Evolutionary conservation across 92 coral and sea anemone species (phyloP).

Genomic region (Micromussa lordhowensis): DNA sequence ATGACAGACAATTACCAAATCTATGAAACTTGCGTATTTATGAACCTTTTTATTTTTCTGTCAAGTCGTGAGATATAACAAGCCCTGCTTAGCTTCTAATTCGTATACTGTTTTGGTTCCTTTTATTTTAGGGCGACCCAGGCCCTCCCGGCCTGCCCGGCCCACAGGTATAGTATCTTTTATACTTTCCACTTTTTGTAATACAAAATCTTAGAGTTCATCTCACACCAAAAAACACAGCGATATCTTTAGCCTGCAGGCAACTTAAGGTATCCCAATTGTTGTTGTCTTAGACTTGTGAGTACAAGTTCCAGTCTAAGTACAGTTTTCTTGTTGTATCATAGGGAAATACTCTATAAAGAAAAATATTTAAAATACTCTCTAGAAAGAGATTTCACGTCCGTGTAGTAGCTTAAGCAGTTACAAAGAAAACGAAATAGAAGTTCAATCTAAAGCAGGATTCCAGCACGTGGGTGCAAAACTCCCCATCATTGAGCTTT

Average conservation of each 20-base stretch:
- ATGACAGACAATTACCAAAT: too few relatives aligned
- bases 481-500: too few relatives aligned
- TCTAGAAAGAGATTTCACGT: background rate
- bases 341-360: background rate
- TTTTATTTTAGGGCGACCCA: constrained; percentile 61
- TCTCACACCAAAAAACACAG: too few relatives aligned
- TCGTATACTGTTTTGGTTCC: background rate
- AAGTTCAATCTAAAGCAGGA: background rate
- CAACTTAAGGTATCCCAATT: too few relatives aligned
- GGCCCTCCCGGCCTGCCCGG: constrained; percentile 77
- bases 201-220: background rate
- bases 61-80: background rate
- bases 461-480: too few relatives aligned
- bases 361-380: too few relatives aligned
- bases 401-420: background rate
- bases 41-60: background rate
- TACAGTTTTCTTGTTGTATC: background rate
- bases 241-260: too few relatives aligned
- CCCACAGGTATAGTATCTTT: constrained; percentile 20
- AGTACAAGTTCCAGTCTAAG: too few relatives aligned
- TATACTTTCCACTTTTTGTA: too few relatives aligned
- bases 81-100: background rate
- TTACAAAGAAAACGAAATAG: background rate
- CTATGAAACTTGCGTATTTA: too few relatives aligned
- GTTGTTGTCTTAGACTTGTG: too few relatives aligned